Evolutionary conservation across 1,140 invertebrate genomes (phyloP), one percentile per base, ranked within the genome.

Genomic region (Cylas formicarius): DNA sequence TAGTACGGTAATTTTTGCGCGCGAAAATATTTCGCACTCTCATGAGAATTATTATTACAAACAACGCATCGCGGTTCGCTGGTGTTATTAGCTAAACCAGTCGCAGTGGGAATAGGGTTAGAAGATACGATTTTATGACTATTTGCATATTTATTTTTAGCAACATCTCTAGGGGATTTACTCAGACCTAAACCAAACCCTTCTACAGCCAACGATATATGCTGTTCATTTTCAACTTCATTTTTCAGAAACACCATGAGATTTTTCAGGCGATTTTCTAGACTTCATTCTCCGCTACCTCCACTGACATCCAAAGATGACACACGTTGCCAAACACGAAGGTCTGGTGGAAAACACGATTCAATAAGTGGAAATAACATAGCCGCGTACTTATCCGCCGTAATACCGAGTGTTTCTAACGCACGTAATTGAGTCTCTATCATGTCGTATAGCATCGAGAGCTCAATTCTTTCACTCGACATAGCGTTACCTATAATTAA

Each of bases 351-450:
- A 3, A 62, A 37, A 9, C 52, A 56, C 4, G 62, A 63, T 32
- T 68, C 66, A 1, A 67, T 60, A 5, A 67, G 35, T 0, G 62
- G 63, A 36, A 58, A 67, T 1, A 67, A 35, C 47, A 67, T 60
- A 7, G 58, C 53, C 0, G 62, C 55, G 36, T 50, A 65, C 33
- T 63, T 63, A 18, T 65, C 57, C 1, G 48, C 59, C 1, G 55
- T 60, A 10, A 68, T 58, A 2, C 55, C 56, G 1, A 69, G 42
- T 1, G 63, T 58, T 19, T 67, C 60, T 4, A 69, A 42, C 0
- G 66, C 56, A 5, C 59, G 36, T 13, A 66, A 42, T 9, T 63
- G 52, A 2, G 54, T 42, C 21, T 41, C 47, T 6, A 57, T n/a
- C n/a, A n/a, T n/a, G n/a, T n/a, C n/a, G n/a, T n/a, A n/a, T n/a